Percentiles rank a stretch among this genome's conserved stretches.
Conservation (phyloP, 1,140 invertebrate genomes). For the Hycleus cichorii region DNA sequence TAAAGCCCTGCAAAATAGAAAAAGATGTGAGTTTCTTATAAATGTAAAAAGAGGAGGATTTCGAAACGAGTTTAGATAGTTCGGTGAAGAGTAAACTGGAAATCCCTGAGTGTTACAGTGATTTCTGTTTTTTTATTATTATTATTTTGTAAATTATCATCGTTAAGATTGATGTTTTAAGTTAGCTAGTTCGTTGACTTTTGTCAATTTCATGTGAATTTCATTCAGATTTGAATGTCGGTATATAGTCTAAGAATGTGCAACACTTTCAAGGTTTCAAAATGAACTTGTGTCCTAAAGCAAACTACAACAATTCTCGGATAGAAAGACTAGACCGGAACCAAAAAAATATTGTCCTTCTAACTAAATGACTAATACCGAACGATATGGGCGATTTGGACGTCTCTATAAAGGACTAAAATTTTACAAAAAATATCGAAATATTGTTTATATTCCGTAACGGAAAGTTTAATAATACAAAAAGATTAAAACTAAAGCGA, state of each 20-base stretch:
- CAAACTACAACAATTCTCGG: constrained; percentile 1
- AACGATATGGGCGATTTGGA: no score
- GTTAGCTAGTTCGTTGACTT: constrained; percentile 3
- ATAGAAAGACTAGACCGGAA: no score
- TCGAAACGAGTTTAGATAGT: background rate
- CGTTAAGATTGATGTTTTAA: no score
- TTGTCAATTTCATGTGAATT: background rate
- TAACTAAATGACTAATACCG: background rate
- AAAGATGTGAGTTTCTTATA: background rate
- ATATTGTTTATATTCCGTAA: background rate
- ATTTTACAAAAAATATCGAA: no score
- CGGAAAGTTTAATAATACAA: background rate
- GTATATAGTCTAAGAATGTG: background rate
- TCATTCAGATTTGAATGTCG: constrained; percentile 6
- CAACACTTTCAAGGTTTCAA: constrained; percentile 9
- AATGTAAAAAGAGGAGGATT: background rate
- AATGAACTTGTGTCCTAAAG: constrained; percentile 5
- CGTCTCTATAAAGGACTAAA: no score
- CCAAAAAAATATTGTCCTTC: no score
- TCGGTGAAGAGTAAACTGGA: background rate
- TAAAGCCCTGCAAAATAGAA: constrained; percentile 63
- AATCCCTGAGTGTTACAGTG: background rate
- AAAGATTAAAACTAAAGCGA: background rate
- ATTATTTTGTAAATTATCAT: no score
- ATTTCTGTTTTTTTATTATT: background rate